Conservation (phyloP, 2,797 vertebrate genomes). For the Triplophysa bombifrons region DNA sequence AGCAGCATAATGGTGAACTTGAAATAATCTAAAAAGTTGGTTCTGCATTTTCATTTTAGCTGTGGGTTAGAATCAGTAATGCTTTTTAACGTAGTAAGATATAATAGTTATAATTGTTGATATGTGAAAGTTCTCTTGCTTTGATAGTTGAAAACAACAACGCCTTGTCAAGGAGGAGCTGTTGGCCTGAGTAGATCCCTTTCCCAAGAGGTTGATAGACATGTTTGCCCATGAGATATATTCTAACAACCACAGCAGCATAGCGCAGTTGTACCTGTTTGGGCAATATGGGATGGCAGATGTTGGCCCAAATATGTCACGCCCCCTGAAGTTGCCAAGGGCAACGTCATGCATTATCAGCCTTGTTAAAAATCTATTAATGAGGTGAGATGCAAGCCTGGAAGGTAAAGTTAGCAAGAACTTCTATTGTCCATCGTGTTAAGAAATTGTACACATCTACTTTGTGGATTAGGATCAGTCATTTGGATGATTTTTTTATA, state of each 20-base stretch:
- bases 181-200: not conserved
- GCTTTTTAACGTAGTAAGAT: not conserved
- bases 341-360: conserved; percentile 67
- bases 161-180: not conserved
- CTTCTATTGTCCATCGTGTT: conserved; percentile 41
- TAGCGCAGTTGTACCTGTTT: not conserved
- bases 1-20: not conserved
- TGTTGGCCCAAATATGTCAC: conserved; percentile 73
- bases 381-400: conserved; percentile 54
- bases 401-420: conserved; percentile 47
- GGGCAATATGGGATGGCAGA: conserved; percentile 59
- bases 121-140: no score
- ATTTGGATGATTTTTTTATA: conserved; percentile 41
- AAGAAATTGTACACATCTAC: conserved; percentile 35
- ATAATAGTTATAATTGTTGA: not conserved
- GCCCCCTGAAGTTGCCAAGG: conserved; percentile 68
- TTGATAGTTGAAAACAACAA: not conserved
- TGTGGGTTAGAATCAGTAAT: not conserved
- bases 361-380: conserved; percentile 71
- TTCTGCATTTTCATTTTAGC: not conserved
- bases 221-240: not conserved
- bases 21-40: not conserved
- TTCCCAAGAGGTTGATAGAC: not conserved
- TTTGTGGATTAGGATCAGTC: conserved; percentile 53
- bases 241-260: not conserved